phyloP scores from a whole-genome alignment of 2,888 invertebrate species.

The Creontiades dilutus region DNA sequence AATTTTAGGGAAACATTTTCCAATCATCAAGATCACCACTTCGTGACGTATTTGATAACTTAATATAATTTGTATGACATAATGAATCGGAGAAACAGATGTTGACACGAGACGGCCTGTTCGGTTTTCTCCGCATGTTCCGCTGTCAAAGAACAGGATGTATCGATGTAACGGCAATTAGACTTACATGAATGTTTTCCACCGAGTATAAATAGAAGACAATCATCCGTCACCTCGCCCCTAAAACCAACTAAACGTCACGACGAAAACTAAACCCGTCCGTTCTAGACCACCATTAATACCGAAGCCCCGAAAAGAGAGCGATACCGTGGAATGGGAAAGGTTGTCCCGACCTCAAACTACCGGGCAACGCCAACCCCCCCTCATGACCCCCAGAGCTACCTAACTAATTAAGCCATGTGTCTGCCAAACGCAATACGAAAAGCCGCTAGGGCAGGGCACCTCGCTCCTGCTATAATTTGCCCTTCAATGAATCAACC shows the following conservation, averaged over 20 bases:
- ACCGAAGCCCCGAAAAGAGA: slow-evolving; percentile 9
- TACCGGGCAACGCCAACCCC: neutral
- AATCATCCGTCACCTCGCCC: neutral
- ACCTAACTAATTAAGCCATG: slow-evolving; percentile 17
- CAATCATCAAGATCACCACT: too few species aligned
- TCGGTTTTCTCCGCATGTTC: neutral
- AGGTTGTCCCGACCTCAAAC: neutral
- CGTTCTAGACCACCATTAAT: neutral
- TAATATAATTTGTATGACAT: too few species aligned
- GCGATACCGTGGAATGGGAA: neutral
- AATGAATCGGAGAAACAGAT: too few species aligned
- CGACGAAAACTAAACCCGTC: neutral
- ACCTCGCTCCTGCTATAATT: neutral
- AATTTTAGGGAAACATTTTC: too few species aligned
- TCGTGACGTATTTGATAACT: too few species aligned
- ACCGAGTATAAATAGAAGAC: neutral
- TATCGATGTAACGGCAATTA: neutral
- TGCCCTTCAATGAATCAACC: neutral
- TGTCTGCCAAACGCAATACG: neutral
- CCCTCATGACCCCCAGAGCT: neutral
- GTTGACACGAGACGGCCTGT: too few species aligned
- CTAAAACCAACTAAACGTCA: neutral
- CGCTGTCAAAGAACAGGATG: neutral
- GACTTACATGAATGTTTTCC: neutral
- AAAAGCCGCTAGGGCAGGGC: neutral